Evolutionary conservation across 2,888 invertebrate genomes (phyloP), one percentile per base, ranked within the genome.

Genomic region (Sphinx pinastri): DNA sequence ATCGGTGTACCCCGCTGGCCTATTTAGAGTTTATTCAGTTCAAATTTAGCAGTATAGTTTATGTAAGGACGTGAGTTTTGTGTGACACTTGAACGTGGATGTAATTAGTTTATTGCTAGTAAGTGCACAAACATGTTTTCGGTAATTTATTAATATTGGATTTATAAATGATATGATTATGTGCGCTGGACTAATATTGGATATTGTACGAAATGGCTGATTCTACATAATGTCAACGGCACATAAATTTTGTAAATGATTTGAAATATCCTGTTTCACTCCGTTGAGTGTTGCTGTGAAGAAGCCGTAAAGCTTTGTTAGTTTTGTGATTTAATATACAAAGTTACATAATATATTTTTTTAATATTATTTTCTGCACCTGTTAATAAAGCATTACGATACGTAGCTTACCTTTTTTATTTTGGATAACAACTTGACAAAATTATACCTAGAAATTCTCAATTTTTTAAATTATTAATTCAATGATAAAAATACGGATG

Each of bases 381-480:
- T 88, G 90, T 90, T 90, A 89, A 82, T 83, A 74, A 83, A 84
- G 89, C 89, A 89, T 88, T 82, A 77, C 70, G 16, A 16, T 54
- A 45, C 45, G 54, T 69, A 69, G 52, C 47, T 14, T 38, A 67
- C n/a, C 67, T 31, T 67, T 63, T 13, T 63, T 49, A 19, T 63
- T 63, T 63, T 19, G 63, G 49, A 19, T 19, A 19, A 19, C 47
- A 16, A 63, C 16, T 45, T 47, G 6, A 38, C 60, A 16, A 25
- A 63, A 63, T 49, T 5, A 13, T 47, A 19, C 63, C 13, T 63
- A 19, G 19, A 2, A 58, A 31, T 16, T 19, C 49, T 19, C 16
- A 19, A 8, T 49, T 12, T 10, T 11, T 16, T 63, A 63, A 49
- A 63, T 47, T 6, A 12, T 47, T 16, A 63, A 63, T 49, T 63